Evolutionary conservation across 2,797 vertebrate species (phyloP), one percentile per base, ranked within the genome.

Genomic region (Aldrovandia affinis): DNA sequence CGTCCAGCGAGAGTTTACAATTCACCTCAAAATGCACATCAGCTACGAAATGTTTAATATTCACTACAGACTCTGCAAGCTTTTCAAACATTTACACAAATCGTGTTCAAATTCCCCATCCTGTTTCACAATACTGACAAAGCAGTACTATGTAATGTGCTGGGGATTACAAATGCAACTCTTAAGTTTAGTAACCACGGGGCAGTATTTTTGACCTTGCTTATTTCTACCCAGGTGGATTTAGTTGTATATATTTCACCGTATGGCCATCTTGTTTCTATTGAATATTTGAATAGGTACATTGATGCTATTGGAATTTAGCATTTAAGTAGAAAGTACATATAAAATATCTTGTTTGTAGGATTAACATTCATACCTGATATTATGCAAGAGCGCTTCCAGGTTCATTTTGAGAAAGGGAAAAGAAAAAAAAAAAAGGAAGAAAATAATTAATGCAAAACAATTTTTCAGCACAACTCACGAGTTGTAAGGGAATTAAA

Each of bases 401-500:
- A 9, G 73, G 73, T 47, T 77, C 42, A 77, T 47, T 77, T 47
- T 77, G 39, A 15, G 68, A 15, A 33, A 33, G 63, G 22, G n/a
- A n/a, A n/a, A n/a, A 68, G 30, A 8, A 33, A 15, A 30, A 73
- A 73, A 73, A 65, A 65, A n/a, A 33, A 15, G 39, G 36, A 33
- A 33, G n/a, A 81, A 81, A 63, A 52, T 47, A 63, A 81, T 81
- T 55, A 63, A 78, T 55, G 54, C 30, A 52, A 80, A 80, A 42
- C 42, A 44, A 63, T 59, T 81, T 39, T 73, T 44, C 14, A 44
- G 5, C 79, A 55, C 33, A 78, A 55, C 18, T 65, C 33, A 70
- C 1, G 78, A 78, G 65, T 63, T 81, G 78, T 77, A 78, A 61
- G 28, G 68, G 84, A 83, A 85, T 85, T 81, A 81, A 85, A 85